phyloP scores from a whole-genome alignment of 1,140 invertebrate genomes.

The Asobara japonica region DNA sequence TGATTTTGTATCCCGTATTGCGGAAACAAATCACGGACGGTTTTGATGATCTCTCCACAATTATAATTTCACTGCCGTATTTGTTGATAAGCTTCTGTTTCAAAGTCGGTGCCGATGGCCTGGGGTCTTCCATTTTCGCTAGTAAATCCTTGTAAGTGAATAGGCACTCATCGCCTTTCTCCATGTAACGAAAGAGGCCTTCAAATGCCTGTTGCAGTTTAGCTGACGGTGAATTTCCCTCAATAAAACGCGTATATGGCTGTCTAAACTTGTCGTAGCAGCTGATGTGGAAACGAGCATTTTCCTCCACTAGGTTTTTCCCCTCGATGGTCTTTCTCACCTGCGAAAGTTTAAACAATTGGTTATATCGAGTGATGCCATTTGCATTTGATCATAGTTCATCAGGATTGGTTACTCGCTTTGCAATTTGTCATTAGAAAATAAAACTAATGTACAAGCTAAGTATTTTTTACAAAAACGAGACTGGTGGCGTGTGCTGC shows the following conservation, averaged over 20 bases:
- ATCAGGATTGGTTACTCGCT: neutral
- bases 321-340: neutral
- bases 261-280: neutral
- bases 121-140: neutral
- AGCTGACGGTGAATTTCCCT: neutral
- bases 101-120: neutral
- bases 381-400: neutral
- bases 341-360: neutral
- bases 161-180: neutral
- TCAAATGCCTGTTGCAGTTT: neutral
- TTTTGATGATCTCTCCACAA: no score
- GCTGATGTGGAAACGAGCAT: neutral
- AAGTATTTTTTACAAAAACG: no score
- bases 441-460: no score
- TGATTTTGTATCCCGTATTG: no score
- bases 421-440: no score
- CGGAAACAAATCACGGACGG: no score
- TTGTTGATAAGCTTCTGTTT: no score
- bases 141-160: neutral
- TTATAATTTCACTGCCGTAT: no score
- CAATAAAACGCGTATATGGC: neutral
- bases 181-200: neutral
- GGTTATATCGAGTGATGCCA: neutral
- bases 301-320: neutral
- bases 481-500: no score